Evolutionary conservation across 1,140 invertebrate genomes (phyloP).

Genomic region (Cydia pomonella): DNA sequence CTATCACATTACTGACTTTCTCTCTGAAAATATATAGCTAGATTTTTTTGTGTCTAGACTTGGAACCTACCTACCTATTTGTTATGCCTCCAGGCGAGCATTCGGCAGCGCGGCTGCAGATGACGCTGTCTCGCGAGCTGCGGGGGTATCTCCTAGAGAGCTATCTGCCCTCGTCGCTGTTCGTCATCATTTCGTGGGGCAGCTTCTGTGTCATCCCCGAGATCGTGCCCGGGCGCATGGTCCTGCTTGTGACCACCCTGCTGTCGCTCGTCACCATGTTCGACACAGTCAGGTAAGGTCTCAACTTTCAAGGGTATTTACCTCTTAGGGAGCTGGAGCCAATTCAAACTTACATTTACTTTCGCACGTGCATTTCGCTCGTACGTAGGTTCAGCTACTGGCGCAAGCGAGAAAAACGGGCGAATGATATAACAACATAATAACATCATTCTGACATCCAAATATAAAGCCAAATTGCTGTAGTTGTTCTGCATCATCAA

Average conservation of each 20-base stretch:
- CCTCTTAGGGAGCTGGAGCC: too few species aligned
- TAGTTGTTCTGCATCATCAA: not conserved
- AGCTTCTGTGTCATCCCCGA: conserved; percentile 85
- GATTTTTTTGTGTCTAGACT: not conserved
- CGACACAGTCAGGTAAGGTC: conserved; percentile 81
- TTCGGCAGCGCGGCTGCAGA: conserved; percentile 81
- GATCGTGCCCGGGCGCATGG: conserved; percentile 83
- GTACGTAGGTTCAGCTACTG: too few species aligned
- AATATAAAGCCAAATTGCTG: too few species aligned
- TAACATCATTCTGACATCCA: too few species aligned
- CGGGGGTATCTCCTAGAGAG: conserved; percentile 83
- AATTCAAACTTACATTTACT: too few species aligned
- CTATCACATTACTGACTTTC: not conserved
- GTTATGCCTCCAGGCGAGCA: conserved; percentile 76
- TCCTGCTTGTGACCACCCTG: conserved; percentile 83
- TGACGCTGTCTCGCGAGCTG: conserved; percentile 82
- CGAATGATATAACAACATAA: too few species aligned
- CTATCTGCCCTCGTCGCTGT: conserved; percentile 83
- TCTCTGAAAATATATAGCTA: not conserved
- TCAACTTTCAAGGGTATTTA: not conserved
- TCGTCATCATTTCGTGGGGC: conserved; percentile 85
- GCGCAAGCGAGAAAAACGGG: too few species aligned
- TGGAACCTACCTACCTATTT: not conserved
- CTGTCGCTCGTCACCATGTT: conserved; percentile 84
- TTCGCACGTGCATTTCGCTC: too few species aligned